Conservation (phyloP, 2,888 invertebrate genomes). For the Tenthredo mesomela region DNA sequence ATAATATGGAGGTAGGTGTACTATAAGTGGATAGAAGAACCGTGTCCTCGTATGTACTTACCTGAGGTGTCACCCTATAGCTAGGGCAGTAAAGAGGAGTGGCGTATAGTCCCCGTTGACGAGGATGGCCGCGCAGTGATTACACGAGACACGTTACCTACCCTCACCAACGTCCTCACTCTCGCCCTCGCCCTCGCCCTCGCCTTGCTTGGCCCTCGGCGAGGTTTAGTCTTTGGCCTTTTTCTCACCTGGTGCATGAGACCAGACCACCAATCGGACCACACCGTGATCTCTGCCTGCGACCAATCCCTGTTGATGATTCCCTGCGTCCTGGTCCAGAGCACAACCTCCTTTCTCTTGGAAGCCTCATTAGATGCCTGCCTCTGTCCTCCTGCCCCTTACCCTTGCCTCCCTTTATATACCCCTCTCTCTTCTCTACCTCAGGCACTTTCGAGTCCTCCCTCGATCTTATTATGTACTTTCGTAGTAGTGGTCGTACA, state of each 20-base stretch:
- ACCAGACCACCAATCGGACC: constrained; percentile 61
- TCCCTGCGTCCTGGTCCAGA: constrained; percentile 68
- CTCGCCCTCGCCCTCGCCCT: constrained; percentile 41
- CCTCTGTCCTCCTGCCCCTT: constrained; percentile 43
- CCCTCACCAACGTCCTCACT: constrained; percentile 38
- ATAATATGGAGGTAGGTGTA: not conserved
- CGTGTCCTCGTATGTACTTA: not conserved
- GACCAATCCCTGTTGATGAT: constrained; percentile 72
- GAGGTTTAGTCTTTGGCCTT: constrained; percentile 57
- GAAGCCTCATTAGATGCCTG: constrained; percentile 43
- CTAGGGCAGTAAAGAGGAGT: constrained; percentile 31
- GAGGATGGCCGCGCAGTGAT: constrained; percentile 39
- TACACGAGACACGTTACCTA: constrained; percentile 43
- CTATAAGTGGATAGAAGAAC: not conserved
- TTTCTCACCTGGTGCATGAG: constrained; percentile 60
- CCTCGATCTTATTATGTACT: constrained; percentile 51
- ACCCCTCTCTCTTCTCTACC: constrained; percentile 48
- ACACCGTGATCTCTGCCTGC: constrained; percentile 61
- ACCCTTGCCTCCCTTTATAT: constrained; percentile 45
- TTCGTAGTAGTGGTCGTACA: not conserved
- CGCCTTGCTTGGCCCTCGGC: constrained; percentile 8
- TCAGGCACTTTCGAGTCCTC: constrained; percentile 53
- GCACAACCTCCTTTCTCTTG: constrained; percentile 69
- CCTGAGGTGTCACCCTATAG: not conserved
- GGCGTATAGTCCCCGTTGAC: constrained; percentile 41